Evolutionary conservation across 2,113 vertebrate genomes (phyloP), one percentile per base, ranked within the genome.

Genomic region (Takifugu flavidus): DNA sequence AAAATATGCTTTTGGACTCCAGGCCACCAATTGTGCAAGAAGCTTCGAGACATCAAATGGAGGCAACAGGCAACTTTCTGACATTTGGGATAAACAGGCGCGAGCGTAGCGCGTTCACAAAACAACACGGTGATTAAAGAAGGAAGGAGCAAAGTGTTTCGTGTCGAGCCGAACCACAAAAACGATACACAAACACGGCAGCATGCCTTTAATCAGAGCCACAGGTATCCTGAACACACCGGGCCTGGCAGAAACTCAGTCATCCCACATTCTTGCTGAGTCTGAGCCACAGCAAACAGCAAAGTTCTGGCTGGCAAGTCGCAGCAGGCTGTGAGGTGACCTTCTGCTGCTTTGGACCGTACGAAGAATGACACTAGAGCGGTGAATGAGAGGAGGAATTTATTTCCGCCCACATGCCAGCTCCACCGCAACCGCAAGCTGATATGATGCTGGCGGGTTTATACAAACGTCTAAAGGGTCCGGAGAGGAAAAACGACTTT

Each of bases 251-350:
- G 28, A 5, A 29, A 3, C 5, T 29, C 28, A 29, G 28, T 29
- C 28, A 5, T 4, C 28, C 28, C 28, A 29, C 28, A 4, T 29
- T 29, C 28, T 5, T 29, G 28, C 28, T 4, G 28, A 20, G 20
- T 20, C 20, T 20, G 20, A 20, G 20, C 20, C 20, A 20, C 20
- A 20, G 20, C 20, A 20, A 20, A 20, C 20, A 20, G 20, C 20
- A 20, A 20, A 20, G 20, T 20, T 20, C 20, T 20, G 31, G 56
- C 59, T n/a, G 65, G 62, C 72, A 77, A 62, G 66, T 74, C 13
- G 31, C 56, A 63, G 67, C 77, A 59, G 51, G 82, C 68, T 20
- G 60, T 12, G 53, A 77, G 43, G 60, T 70, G 49, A 69, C 72
- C 62, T 43, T 65, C 74, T 70, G 74, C 15, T 20, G 20, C 20